Conservation (phyloP, 1,140 invertebrate species). For the Cyphomyrmex costatus region DNA sequence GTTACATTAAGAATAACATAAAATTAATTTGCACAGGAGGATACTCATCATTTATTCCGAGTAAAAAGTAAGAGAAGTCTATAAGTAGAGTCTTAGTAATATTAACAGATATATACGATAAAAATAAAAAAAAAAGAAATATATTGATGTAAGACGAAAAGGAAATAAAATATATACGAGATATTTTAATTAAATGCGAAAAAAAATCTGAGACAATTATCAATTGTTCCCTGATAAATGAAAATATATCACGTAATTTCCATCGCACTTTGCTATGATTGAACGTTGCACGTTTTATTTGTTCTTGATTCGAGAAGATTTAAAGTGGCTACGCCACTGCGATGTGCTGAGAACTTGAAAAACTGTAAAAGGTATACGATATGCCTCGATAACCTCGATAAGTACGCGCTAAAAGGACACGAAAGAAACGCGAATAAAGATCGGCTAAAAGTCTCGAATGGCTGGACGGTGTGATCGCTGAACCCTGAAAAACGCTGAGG, state of each 20-base stretch:
- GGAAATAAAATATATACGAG: no score
- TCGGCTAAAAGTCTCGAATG: constrained; percentile 37
- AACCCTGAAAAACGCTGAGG: constrained; percentile 45
- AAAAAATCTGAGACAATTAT: neutral
- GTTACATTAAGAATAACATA: constrained; percentile 50
- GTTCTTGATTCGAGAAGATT: neutral
- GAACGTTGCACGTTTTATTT: neutral
- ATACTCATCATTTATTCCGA: constrained; percentile 12
- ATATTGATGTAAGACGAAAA: neutral
- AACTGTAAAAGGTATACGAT: constrained; percentile 64
- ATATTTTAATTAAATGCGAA: neutral
- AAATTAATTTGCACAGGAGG: constrained; percentile 53
- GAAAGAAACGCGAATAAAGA: constrained; percentile 38
- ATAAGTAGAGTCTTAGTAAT: neutral
- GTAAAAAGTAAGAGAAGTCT: neutral
- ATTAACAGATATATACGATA: neutral
- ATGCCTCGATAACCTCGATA: constrained; percentile 78
- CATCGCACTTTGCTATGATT: neutral
- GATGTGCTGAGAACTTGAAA: constrained; percentile 26
- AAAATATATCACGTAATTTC: neutral
- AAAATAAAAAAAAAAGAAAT: neutral
- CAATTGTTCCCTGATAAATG: neutral
- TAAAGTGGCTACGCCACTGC: constrained; percentile 8
- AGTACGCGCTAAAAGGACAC: constrained; percentile 59
- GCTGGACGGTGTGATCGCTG: constrained; percentile 34